These are phyloP conservation scores for Phthorimaea operculella DNA, from an alignment of 1,140 invertebrate genomes.

Conservation along the genomic window DNA sequence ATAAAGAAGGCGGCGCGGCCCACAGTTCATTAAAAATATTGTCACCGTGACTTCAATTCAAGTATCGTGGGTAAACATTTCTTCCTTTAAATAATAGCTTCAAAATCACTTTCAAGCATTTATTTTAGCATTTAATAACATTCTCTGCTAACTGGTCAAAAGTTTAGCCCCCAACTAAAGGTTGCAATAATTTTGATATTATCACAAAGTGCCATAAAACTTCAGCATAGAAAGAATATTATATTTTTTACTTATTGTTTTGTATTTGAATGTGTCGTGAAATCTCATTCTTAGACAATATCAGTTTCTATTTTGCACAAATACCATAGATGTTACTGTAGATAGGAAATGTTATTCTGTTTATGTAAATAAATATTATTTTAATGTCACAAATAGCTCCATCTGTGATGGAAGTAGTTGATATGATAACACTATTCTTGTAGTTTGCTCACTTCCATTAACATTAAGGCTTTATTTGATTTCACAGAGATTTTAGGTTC, in stretches of 20 bases:
- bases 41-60: too few relatives aligned
- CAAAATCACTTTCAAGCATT: too few relatives aligned
- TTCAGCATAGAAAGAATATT: conserved; percentile 8
- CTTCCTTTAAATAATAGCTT: too few relatives aligned
- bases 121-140: too few relatives aligned
- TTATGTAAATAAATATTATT: conserved; percentile 30
- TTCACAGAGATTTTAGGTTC: neutral
- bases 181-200: conserved; percentile 2
- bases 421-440: neutral
- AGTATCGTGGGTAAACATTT: too few relatives aligned
- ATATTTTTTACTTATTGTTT: neutral
- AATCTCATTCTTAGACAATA: neutral
- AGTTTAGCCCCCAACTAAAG: neutral
- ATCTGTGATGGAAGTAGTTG: conserved; percentile 40
- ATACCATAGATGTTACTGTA: conserved; percentile 15
- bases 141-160: too few relatives aligned
- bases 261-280: neutral
- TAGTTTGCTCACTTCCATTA: neutral
- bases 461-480: neutral
- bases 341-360: conserved; percentile 17
- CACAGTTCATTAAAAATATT: too few relatives aligned
- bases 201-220: conserved; percentile 22
- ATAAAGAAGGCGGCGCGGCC: too few relatives aligned
- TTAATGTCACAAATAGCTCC: conserved; percentile 29
- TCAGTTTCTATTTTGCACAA: neutral